These are phyloP conservation scores for Polydrusus pterygomalis DNA, from an alignment of 2,888 invertebrate species.

Conservation along the genomic window DNA sequence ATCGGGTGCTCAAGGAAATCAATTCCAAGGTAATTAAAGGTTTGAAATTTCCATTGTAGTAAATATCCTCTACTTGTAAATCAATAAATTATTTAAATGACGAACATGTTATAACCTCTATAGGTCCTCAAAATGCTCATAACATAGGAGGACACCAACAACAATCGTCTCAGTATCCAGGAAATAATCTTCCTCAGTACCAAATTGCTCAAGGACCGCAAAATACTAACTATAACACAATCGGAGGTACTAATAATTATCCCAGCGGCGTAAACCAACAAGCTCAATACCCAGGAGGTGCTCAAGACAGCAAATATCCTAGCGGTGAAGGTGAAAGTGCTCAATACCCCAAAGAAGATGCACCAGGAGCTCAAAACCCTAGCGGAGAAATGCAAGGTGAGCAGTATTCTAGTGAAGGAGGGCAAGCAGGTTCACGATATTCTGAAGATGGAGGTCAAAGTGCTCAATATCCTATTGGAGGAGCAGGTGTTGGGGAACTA, in stretches of 20 bases:
- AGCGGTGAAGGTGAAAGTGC: not conserved
- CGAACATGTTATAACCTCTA: not conserved
- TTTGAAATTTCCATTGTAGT: too few species aligned
- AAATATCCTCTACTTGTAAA: too few species aligned
- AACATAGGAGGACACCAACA: conserved; percentile 3
- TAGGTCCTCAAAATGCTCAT: conserved; percentile 3
- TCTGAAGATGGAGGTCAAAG: not conserved
- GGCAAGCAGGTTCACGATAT: not conserved
- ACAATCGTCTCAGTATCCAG: not conserved
- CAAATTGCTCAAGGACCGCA: conserved; percentile 35
- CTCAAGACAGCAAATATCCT: not conserved
- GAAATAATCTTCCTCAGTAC: conserved; percentile 33
- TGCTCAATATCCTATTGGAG: not conserved
- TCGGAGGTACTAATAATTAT: conserved; percentile 13
- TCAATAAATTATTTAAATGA: not conserved
- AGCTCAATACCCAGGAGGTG: not conserved
- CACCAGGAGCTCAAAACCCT: conserved; percentile 10
- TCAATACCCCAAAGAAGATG: not conserved
- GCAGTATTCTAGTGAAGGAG: not conserved
- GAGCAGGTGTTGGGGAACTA: too few species aligned
- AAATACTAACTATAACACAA: conserved; percentile 36
- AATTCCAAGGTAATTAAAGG: too few species aligned
- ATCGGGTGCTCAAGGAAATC: not conserved
- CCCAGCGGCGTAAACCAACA: not conserved
- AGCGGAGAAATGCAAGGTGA: not conserved